Percentiles rank a stretch among this genome's conserved stretches.
These are phyloP conservation scores for Nothura maculosa DNA, from an alignment of 2,797 vertebrate species.

Conservation along the genomic window DNA sequence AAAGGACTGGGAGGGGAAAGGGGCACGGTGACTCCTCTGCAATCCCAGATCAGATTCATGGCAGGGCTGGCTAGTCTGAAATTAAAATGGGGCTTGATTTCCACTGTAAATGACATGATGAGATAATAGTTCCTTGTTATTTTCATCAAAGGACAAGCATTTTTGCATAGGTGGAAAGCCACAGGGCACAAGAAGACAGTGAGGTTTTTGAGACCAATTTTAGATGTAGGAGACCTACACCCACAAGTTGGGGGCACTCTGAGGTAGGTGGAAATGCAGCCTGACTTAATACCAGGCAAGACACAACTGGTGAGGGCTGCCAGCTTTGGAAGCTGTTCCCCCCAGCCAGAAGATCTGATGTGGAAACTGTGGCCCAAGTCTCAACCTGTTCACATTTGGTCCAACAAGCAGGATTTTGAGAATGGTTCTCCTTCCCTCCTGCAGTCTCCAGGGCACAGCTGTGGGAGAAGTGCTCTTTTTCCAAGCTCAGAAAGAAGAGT, in stretches of 20 bases:
- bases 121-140: background rate
- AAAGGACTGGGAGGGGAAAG: background rate
- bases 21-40: background rate
- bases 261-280: background rate
- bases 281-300: fast-evolving
- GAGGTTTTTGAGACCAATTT: background rate
- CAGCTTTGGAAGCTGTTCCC: background rate
- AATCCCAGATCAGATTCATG: background rate
- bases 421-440: background rate
- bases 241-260: background rate
- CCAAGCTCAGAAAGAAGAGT: background rate
- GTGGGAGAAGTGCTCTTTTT: background rate
- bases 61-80: background rate
- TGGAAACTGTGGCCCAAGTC: background rate
- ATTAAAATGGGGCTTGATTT: background rate
- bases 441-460: background rate
- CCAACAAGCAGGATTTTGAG: background rate
- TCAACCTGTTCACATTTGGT: background rate
- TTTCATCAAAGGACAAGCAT: background rate
- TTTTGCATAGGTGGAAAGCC: fast-evolving
- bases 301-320: background rate
- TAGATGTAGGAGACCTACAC: background rate
- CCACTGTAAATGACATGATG: background rate
- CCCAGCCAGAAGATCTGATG: background rate
- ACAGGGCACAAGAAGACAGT: background rate